Conservation (phyloP, 2,113 vertebrate genomes). For the Canis aureus region DNA sequence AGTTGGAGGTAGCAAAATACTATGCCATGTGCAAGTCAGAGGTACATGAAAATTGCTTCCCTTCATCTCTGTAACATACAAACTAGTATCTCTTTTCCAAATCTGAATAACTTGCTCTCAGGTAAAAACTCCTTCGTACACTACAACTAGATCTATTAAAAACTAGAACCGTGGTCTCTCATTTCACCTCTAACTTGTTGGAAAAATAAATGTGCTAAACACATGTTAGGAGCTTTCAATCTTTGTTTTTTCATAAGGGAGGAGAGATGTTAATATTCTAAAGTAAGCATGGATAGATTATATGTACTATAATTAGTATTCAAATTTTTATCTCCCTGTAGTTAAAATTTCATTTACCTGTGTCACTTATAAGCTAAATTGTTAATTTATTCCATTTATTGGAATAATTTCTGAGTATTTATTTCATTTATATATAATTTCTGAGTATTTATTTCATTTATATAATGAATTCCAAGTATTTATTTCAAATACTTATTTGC, state of each 20-base stretch:
- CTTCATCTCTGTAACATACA: background rate
- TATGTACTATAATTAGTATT: background rate
- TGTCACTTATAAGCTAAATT: background rate
- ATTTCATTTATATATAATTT: too few relatives aligned
- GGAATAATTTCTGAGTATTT: too few relatives aligned
- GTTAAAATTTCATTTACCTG: background rate
- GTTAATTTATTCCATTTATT: background rate
- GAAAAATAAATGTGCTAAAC: background rate
- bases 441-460: too few relatives aligned
- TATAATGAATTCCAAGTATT: too few relatives aligned
- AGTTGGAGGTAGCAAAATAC: background rate
- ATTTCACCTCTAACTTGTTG: background rate
- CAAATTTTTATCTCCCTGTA: background rate
- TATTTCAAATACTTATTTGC: background rate
- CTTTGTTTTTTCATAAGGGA: background rate
- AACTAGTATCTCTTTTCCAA: background rate
- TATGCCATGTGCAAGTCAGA: background rate
- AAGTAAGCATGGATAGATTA: background rate
- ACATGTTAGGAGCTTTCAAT: background rate
- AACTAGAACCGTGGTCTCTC: background rate
- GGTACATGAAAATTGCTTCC: background rate
- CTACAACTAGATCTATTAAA: background rate
- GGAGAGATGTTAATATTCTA: background rate
- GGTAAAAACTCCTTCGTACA: background rate
- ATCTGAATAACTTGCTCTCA: background rate